Percentiles rank a stretch among this genome's conserved stretches.
Conservation (phyloP, 53 echinoderm and acorn worm genomes). For the Stichopus horrens region DNA sequence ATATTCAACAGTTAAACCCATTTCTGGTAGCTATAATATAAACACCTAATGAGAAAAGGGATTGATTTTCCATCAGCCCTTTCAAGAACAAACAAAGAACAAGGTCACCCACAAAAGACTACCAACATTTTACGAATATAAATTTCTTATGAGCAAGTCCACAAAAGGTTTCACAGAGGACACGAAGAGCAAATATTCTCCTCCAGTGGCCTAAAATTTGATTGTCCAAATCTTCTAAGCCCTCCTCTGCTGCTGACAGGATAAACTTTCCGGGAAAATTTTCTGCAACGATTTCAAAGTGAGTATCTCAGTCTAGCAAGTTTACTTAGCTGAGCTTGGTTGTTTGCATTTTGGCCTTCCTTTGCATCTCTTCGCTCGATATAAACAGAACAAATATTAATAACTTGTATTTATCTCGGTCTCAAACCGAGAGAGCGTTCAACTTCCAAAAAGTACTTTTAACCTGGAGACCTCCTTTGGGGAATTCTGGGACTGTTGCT, state of each 20-base stretch:
- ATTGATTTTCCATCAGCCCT: no score
- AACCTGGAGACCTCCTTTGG: neutral
- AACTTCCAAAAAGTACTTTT: slow-evolving; percentile 8
- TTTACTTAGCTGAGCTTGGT: neutral
- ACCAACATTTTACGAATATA: no score
- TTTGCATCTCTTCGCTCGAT: neutral
- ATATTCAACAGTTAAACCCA: no score
- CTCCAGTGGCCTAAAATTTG: neutral
- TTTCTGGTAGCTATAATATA: no score
- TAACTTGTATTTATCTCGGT: neutral
- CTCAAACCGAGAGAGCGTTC: neutral
- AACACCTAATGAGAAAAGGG: no score
- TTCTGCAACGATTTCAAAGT: neutral
- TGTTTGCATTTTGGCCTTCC: neutral
- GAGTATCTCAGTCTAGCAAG: neutral
- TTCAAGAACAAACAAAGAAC: no score
- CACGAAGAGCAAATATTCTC: neutral
- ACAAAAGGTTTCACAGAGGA: neutral
- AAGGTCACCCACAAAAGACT: no score
- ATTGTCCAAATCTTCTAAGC: neutral
- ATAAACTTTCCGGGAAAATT: neutral
- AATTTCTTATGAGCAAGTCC: no score
- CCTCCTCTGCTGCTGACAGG: neutral
- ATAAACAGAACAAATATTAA: neutral
- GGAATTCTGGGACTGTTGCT: no score